These are phyloP conservation scores for Hipparchia semele DNA, from an alignment of 2,888 invertebrate genomes.

Conservation along the genomic window DNA sequence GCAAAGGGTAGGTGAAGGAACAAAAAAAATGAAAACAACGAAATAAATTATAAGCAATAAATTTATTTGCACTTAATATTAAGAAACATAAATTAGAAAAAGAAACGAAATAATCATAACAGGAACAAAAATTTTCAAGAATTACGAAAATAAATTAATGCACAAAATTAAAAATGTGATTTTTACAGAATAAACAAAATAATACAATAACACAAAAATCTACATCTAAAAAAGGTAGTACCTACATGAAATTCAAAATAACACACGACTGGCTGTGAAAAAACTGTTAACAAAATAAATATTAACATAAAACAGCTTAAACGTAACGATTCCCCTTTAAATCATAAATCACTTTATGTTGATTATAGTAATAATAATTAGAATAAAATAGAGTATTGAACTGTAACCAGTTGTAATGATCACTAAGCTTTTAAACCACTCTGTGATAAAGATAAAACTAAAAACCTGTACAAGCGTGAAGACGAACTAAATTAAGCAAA, in stretches of 20 bases:
- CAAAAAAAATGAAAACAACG: slow-evolving; percentile 55
- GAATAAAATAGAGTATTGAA: slow-evolving; percentile 24
- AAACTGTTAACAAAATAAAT: slow-evolving; percentile 77
- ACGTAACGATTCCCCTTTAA: slow-evolving; percentile 81
- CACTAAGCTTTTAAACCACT: slow-evolving; percentile 31
- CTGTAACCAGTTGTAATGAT: slow-evolving; percentile 15
- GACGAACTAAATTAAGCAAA: slow-evolving; percentile 40
- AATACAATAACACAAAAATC: slow-evolving; percentile 53
- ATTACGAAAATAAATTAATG: slow-evolving; percentile 52
- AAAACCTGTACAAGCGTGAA: slow-evolving; percentile 38
- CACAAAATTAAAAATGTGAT: slow-evolving; percentile 49
- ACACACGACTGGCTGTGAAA: slow-evolving; percentile 66
- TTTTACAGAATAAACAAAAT: slow-evolving; percentile 56
- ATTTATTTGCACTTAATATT: slow-evolving; percentile 77
- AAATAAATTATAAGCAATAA: slow-evolving; percentile 73
- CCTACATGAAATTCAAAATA: slow-evolving; percentile 49
- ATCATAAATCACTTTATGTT: slow-evolving; percentile 36
- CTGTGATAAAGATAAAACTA: slow-evolving; percentile 24
- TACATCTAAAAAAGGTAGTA: slow-evolving; percentile 43
- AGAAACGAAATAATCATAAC: slow-evolving; percentile 82
- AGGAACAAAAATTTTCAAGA: slow-evolving; percentile 68
- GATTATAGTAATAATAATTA: slow-evolving; percentile 49
- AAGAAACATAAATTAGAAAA: slow-evolving; percentile 71
- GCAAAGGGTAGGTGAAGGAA: neutral
- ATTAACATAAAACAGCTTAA: slow-evolving; percentile 77